A percentile compares a stretch with the other conserved stretches of the same genome.
These are phyloP conservation scores for Netelia virgata DNA, from an alignment of 2,888 invertebrate species.

Conservation along the genomic window DNA sequence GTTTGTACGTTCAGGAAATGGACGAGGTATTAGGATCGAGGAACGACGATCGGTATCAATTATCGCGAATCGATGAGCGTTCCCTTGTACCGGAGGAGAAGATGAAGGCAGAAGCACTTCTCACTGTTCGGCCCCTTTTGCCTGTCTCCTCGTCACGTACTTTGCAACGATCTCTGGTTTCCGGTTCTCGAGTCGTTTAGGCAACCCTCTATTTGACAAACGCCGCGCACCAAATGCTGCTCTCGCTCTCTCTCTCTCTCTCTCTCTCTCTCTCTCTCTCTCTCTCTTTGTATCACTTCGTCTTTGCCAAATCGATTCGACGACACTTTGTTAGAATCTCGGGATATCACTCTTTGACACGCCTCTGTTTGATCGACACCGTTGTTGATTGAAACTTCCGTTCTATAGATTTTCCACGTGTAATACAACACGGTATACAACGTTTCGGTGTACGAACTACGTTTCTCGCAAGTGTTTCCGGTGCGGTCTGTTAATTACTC, in stretches of 20 bases:
- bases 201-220: slow-evolving; percentile 20
- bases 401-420: slow-evolving; percentile 16
- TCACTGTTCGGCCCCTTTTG: background rate
- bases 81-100: slow-evolving; percentile 3
- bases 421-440: slow-evolving; percentile 1
- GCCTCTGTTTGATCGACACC: slow-evolving; percentile 3
- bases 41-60: slow-evolving; percentile 37
- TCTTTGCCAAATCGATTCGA: slow-evolving; percentile 33
- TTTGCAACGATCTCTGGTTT: slow-evolving; percentile 34
- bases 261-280: slow-evolving; percentile 5
- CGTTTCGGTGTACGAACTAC: too few species aligned
- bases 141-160: slow-evolving; percentile 47
- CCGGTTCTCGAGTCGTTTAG: background rate
- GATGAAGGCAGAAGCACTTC: slow-evolving; percentile 1
- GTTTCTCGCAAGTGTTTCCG: too few species aligned
- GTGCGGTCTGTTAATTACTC: too few species aligned
- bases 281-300: background rate
- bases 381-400: background rate
- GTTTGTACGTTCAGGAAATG: slow-evolving; percentile 29
- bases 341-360: slow-evolving; percentile 32
- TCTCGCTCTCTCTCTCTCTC: slow-evolving; percentile 27
- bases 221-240: slow-evolving; percentile 9
- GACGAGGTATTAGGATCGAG: slow-evolving; percentile 1
- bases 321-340: slow-evolving; percentile 42
- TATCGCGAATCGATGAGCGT: slow-evolving; percentile 47